These are phyloP conservation scores for Paracyprichromis sp. DNA, from an alignment of 2,113 vertebrate species.

Conservation along the genomic window DNA sequence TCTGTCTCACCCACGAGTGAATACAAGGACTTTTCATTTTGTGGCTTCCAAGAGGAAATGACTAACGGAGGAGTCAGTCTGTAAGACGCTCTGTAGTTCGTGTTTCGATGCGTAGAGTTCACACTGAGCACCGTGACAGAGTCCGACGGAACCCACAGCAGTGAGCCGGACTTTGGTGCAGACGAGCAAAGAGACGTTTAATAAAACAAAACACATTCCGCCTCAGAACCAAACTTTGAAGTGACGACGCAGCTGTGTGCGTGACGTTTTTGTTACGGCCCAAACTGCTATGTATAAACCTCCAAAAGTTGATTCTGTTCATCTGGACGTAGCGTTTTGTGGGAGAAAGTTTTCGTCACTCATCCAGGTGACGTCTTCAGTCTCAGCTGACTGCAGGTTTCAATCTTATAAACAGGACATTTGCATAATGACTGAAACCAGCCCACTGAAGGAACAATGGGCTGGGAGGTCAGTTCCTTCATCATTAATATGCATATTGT, in stretches of 20 bases:
- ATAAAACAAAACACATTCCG: neutral
- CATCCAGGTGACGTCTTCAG: accelerated
- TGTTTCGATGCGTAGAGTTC: neutral
- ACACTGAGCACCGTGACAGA: neutral
- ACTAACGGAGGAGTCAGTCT: accelerated
- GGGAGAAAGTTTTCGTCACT: accelerated
- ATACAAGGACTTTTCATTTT: neutral
- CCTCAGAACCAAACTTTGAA: neutral
- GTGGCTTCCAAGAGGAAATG: neutral
- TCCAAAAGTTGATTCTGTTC: accelerated
- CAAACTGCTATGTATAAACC: no score
- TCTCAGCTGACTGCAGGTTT: no score
- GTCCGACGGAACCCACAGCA: neutral
- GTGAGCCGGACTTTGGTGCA: neutral
- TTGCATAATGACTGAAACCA: no score
- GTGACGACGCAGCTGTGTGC: accelerated
- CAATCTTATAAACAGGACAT: accelerated
- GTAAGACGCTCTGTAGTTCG: neutral
- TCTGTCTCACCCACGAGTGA: neutral
- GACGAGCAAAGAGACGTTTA: accelerated
- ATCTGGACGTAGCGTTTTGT: no score
- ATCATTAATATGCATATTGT: no score
- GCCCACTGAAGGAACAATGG: no score
- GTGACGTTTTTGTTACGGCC: neutral
- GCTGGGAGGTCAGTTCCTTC: no score